Evolutionary conservation across 2,888 invertebrate genomes (phyloP).

Genomic region (Microchrysa polita): DNA sequence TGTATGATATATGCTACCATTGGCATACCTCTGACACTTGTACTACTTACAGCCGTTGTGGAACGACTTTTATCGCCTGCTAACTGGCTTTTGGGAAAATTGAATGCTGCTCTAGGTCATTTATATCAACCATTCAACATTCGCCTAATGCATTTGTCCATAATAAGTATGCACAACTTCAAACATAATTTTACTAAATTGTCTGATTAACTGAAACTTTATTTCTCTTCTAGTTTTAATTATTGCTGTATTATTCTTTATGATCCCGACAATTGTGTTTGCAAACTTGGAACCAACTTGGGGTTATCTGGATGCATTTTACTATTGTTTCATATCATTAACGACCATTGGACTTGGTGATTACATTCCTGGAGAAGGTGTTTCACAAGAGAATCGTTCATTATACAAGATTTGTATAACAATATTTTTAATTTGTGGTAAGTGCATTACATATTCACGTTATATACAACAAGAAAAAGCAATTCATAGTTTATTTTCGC

Average conservation of each 20-base stretch:
- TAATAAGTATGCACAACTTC: slow-evolving; percentile 68
- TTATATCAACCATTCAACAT: slow-evolving; percentile 79
- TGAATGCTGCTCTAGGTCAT: slow-evolving; percentile 77
- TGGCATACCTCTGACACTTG: slow-evolving; percentile 87
- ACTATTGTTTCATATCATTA: slow-evolving; percentile 90
- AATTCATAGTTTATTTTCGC: too few relatives aligned
- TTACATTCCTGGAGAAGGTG: slow-evolving; percentile 81
- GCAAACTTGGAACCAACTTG: slow-evolving; percentile 80
- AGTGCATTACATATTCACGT: too few relatives aligned
- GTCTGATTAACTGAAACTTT: background rate
- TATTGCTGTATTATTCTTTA: slow-evolving; percentile 72
- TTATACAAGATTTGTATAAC: slow-evolving; percentile 85
- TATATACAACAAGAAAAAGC: too few relatives aligned
- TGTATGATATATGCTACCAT: slow-evolving; percentile 86
- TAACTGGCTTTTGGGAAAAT: slow-evolving; percentile 73
- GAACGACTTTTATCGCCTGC: slow-evolving; percentile 82
- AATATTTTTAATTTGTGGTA: slow-evolving; percentile 67
- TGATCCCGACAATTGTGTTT: slow-evolving; percentile 81
- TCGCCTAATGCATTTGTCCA: slow-evolving; percentile 76
- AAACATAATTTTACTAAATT: background rate
- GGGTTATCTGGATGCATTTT: slow-evolving; percentile 87
- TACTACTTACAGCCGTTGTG: slow-evolving; percentile 83
- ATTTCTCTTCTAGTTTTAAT: slow-evolving; percentile 66
- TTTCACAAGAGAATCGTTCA: slow-evolving; percentile 78
- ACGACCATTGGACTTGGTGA: slow-evolving; percentile 91